These are phyloP conservation scores for Crotalus adamanteus DNA, from an alignment of 2,797 vertebrate species.

Conservation along the genomic window DNA sequence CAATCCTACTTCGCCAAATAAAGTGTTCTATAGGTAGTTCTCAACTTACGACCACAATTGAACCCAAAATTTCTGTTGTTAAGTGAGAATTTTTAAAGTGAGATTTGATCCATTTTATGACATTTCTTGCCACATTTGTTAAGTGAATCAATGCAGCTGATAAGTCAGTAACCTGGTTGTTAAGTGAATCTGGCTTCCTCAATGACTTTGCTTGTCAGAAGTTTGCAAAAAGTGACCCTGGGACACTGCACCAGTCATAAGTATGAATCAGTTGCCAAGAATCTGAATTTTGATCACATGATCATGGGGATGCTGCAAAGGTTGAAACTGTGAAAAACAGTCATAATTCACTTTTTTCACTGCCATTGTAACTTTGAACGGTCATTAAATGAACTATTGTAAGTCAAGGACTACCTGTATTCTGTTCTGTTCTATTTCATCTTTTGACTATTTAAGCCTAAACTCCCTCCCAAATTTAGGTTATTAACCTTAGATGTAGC, in stretches of 20 bases:
- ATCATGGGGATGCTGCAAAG: neutral
- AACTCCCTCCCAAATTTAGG: neutral
- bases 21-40: neutral
- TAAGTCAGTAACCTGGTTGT: neutral
- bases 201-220: neutral
- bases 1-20: neutral
- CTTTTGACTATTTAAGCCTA: neutral
- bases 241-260: neutral
- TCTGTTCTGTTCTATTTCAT: neutral
- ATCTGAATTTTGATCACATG: neutral
- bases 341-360: neutral
- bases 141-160: neutral
- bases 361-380: neutral
- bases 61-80: neutral
- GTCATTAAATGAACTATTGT: neutral
- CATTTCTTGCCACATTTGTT: neutral
- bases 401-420: neutral
- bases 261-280: neutral
- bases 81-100: neutral
- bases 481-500: neutral
- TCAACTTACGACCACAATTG: rapidly evolving
- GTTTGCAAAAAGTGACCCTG: neutral
- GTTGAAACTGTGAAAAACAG: neutral
- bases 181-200: neutral
- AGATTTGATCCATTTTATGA: neutral